Evolutionary conservation across 2,797 vertebrate genomes (phyloP).

Genomic region (Gadopsis marmoratus): DNA sequence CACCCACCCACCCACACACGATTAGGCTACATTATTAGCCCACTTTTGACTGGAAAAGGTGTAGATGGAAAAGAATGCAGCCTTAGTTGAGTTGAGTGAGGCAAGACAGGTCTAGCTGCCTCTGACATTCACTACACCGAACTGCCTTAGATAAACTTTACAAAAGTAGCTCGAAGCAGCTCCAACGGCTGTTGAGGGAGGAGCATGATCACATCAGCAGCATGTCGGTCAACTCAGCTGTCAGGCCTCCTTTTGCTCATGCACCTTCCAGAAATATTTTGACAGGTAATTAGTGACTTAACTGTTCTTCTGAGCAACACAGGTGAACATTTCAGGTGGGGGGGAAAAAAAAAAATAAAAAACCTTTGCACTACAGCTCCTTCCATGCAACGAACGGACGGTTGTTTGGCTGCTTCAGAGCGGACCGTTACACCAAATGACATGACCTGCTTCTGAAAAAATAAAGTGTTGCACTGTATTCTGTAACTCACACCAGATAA

Average conservation of each 20-base stretch:
- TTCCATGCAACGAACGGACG: neutral
- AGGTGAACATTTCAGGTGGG: neutral
- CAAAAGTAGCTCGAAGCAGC: slow-evolving; percentile 42
- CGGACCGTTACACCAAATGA: slow-evolving; percentile 23
- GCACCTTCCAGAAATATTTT: neutral
- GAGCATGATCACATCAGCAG: slow-evolving; percentile 31
- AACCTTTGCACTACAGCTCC: neutral
- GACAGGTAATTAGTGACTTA: slow-evolving; percentile 16
- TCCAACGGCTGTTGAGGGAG: slow-evolving; percentile 21
- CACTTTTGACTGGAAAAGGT: slow-evolving; percentile 11
- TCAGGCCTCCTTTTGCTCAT: slow-evolving; percentile 30
- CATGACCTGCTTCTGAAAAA: slow-evolving; percentile 1
- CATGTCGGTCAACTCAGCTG: slow-evolving; percentile 8
- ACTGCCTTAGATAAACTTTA: slow-evolving; percentile 61
- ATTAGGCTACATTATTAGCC: slow-evolving; percentile 13
- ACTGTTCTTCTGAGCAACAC: neutral
- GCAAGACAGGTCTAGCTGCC: slow-evolving; percentile 38
- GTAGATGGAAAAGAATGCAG: neutral
- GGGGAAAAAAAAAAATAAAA: neutral
- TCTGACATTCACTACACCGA: slow-evolving; percentile 47
- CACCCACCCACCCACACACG: neutral
- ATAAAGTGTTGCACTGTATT: neutral
- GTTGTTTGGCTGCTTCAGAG: neutral
- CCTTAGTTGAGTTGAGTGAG: neutral
- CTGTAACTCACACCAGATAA: neutral